Percentiles rank a stretch among this genome's conserved stretches.
Evolutionary conservation across 2,888 invertebrate genomes (phyloP).

Genomic region (Bombylius discolor): DNA sequence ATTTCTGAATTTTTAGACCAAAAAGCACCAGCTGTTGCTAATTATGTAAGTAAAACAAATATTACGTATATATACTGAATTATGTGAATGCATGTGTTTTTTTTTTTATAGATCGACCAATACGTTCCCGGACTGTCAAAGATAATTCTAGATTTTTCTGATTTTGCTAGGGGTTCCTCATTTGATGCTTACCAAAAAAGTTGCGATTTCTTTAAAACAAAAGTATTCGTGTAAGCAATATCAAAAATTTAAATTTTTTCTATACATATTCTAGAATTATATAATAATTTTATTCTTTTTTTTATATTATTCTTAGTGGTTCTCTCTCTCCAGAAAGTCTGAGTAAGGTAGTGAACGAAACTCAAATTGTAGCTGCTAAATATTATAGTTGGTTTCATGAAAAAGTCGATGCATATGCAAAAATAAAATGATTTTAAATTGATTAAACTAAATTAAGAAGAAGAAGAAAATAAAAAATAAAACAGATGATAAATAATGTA

Average conservation of each 20-base stretch:
- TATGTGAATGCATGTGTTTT: not conserved
- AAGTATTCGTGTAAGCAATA: conserved; percentile 64
- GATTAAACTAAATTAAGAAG: not conserved
- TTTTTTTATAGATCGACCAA: conserved; percentile 45
- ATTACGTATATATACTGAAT: conserved; percentile 11
- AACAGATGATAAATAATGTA: not conserved
- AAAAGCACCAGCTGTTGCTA: conserved; percentile 41
- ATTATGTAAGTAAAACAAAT: conserved; percentile 38
- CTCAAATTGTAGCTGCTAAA: conserved; percentile 50
- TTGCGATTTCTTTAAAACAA: conserved; percentile 51
- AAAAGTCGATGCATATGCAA: conserved; percentile 61
- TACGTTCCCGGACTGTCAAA: conserved; percentile 60
- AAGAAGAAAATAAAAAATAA: not conserved
- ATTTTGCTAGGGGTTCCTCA: conserved; percentile 37
- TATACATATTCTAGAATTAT: not conserved
- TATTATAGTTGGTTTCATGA: conserved; percentile 65
- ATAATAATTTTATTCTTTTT: not conserved
- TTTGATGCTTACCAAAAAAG: conserved; percentile 41
- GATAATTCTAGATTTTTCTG: conserved; percentile 43
- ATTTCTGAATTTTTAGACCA: conserved; percentile 39
- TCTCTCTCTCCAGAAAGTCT: conserved; percentile 65
- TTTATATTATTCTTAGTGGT: conserved; percentile 44
- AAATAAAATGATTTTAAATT: conserved; percentile 47
- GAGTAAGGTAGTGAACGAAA: conserved; percentile 56
- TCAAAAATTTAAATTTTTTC: not conserved